Conservation (phyloP, 2,113 vertebrate genomes). For the Tiliqua scincoides region DNA sequence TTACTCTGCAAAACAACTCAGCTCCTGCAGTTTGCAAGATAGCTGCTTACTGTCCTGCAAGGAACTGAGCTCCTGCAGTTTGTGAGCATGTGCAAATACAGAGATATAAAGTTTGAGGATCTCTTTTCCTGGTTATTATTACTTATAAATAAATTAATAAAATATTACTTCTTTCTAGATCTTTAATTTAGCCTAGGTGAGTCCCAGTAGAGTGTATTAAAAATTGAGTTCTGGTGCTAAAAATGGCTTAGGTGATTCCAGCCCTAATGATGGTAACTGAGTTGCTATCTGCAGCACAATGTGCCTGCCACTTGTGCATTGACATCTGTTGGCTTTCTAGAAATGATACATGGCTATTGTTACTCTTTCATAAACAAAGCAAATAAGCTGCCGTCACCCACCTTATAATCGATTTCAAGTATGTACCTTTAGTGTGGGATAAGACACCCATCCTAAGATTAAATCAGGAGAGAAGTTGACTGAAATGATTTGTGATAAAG, state of each 20-base stretch:
- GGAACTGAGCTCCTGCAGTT: no score
- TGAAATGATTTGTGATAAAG: background rate
- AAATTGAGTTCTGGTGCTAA: no score
- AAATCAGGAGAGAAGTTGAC: conserved; percentile 10
- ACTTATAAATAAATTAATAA: no score
- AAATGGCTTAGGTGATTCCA: background rate
- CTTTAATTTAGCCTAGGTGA: no score
- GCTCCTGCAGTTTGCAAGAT: no score
- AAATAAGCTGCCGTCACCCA: background rate
- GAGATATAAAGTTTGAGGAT: no score
- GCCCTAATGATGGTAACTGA: background rate
- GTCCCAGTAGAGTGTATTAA: no score
- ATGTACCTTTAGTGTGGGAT: background rate
- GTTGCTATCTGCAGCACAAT: background rate
- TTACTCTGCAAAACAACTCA: no score
- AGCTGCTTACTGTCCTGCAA: no score
- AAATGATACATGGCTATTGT: background rate
- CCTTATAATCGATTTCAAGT: background rate
- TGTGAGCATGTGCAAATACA: no score
- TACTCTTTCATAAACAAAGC: background rate
- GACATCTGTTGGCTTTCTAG: background rate
- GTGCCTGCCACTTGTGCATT: background rate
- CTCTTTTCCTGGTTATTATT: no score
- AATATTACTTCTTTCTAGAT: no score
- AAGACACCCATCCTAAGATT: background rate